A percentile compares a stretch with the other conserved stretches of the same genome.
phyloP scores from a whole-genome alignment of 2,888 invertebrate genomes.

The Acronicta psi region DNA sequence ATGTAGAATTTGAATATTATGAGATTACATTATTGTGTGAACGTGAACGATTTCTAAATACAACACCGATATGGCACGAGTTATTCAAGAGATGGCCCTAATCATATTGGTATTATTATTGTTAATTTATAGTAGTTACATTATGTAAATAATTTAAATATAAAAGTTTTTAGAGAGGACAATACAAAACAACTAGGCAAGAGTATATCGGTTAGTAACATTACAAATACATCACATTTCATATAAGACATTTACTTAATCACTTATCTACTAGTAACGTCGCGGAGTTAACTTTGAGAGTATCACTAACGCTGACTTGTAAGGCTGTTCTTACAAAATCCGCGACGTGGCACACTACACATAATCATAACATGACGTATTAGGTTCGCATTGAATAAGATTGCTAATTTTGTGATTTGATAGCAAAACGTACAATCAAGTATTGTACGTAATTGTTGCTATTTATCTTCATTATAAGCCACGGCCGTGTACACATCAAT shows the following conservation, averaged over 20 bases:
- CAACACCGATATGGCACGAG: conserved; percentile 36
- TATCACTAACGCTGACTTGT: not conserved
- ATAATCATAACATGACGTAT: too few species aligned
- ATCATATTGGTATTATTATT: not conserved
- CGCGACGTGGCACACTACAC: too few species aligned
- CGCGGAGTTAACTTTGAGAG: not conserved
- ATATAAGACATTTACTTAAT: conserved; percentile 23
- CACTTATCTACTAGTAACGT: not conserved
- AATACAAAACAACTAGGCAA: conserved; percentile 31
- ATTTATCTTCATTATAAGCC: too few species aligned
- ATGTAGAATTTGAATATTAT: not conserved
- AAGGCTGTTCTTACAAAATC: too few species aligned
- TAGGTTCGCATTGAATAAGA: too few species aligned
- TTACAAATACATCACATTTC: conserved; percentile 26
- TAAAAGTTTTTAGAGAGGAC: conserved; percentile 5
- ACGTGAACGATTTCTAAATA: conserved; percentile 1
- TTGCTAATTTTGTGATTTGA: too few species aligned
- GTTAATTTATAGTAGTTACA: not conserved
- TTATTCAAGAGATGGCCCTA: not conserved
- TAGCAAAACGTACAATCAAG: too few species aligned
- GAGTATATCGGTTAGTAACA: conserved; percentile 38
- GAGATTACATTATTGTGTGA: not conserved
- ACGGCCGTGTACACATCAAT: not conserved
- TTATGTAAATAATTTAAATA: not conserved
- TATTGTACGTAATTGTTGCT: too few species aligned